A percentile compares a stretch with the other conserved stretches of the same genome.
phyloP scores from a whole-genome alignment of 2,888 invertebrate species.

The Folsomia candida region DNA sequence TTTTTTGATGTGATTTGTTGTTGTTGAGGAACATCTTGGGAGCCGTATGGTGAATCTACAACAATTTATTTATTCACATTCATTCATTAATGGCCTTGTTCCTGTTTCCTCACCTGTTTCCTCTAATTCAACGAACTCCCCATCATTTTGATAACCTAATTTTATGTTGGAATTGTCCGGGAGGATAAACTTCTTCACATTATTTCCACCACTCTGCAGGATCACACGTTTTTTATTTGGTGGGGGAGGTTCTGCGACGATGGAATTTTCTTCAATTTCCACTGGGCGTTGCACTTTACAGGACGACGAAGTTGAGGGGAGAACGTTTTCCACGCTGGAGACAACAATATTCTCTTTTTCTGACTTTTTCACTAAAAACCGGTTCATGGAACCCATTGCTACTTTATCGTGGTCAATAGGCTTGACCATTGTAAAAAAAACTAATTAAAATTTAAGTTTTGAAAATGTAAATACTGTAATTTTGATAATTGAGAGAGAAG shows the following conservation, averaged over 20 bases:
- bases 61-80: not conserved
- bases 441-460: too few relatives aligned
- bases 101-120: not conserved
- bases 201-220: not conserved
- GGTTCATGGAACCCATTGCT: too few relatives aligned
- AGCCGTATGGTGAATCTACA: conserved; percentile 1
- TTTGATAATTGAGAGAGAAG: too few relatives aligned
- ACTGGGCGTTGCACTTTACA: not conserved
- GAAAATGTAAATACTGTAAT: too few relatives aligned
- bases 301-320: not conserved
- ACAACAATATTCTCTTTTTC: not conserved
- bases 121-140: not conserved
- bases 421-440: too few relatives aligned
- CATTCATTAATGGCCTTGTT: not conserved
- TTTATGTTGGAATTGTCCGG: not conserved
- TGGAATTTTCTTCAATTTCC: not conserved
- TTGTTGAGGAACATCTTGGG: not conserved
- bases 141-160: not conserved
- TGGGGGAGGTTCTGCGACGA: not conserved
- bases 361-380: not conserved
- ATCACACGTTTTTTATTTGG: not conserved
- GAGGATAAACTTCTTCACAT: not conserved
- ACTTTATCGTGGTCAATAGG: too few relatives aligned
- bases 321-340: not conserved
- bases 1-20: not conserved